Base-by-base conservation (phyloP, 2,888 invertebrate species). In the Anoncus sp. region DNA sequence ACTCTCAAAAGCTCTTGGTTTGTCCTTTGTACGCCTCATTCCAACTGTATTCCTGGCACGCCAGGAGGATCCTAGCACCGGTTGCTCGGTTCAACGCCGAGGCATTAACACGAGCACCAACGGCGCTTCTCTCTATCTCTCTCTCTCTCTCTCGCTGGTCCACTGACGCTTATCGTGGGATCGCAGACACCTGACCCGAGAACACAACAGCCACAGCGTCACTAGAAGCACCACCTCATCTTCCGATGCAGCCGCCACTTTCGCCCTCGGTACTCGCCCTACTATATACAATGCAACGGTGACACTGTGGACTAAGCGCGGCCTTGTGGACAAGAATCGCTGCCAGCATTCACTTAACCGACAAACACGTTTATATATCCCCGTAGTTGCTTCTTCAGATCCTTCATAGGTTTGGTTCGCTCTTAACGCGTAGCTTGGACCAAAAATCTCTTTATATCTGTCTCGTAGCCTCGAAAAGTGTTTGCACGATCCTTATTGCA, bases 181-280 rank as follows among this genome's bases (percentile, higher is more conserved):
- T 85, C 83, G 75, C 59, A 81, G 83, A 87, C 89, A 89, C 87
- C 87, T 89, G 87, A 82, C 83, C 81, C 85, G 67, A 73, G 74
- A 78, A 51, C 75, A 71, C 74, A 71, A 72, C 76, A 70, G 69
- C 72, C 49, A 43, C 53, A 45, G 59, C 57, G 40, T 70, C 59
- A 49, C 70, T 65, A 71, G 63, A 55, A 75, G 62, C 69, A 63
- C 40, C 40, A 27, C 4, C 66, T 53, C 49, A 59, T 74, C 59
- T 40, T 38, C 24, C 43, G 10, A 12, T 60, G 9, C 66, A 51
- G 27, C 22, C 35, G 57, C 53, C 60, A 75, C 70, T 62, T 69
- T 75, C 70, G 43, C 65, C 65, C 43, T 14, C 35, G 18, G 59
- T 53, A 57, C 40, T 38, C 20, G 53, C 49, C 47, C 22, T 51